Conservation (phyloP, 1,140 invertebrate genomes). For the Conus betulinus region DNA sequence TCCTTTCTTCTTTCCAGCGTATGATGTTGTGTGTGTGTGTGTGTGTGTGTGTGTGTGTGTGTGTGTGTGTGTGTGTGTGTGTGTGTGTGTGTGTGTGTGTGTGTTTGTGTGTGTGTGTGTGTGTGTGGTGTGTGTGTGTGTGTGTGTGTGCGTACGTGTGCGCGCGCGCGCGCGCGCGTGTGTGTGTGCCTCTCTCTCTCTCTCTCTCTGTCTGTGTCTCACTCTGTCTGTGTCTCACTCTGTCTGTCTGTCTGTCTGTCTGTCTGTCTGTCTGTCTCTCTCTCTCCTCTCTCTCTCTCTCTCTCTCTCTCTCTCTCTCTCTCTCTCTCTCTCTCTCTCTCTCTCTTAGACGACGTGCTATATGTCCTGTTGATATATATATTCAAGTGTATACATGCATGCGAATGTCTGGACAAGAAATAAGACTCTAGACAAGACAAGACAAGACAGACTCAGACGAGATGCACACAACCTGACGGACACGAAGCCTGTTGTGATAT, state of each 20-base stretch:
- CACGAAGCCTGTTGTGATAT: too few relatives aligned
- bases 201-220: neutral
- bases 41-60: neutral
- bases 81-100: neutral
- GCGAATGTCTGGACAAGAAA: neutral
- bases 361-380: neutral
- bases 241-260: neutral
- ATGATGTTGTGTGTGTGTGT: neutral
- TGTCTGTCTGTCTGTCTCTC: neutral
- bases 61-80: neutral
- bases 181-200: neutral
- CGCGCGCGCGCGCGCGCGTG: too few relatives aligned
- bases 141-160: neutral
- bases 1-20: neutral
- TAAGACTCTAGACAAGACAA: neutral
- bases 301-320: neutral
- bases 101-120: neutral
- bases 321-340: neutral
- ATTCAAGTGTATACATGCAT: too few relatives aligned
- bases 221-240: neutral
- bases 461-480: neutral
- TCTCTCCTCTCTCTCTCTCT: neutral
- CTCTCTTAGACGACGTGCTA: neutral
- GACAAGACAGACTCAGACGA: neutral
- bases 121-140: neutral